Percentiles rank a stretch among this genome's conserved stretches.
These are phyloP conservation scores for Bhutanitis thaidina DNA, from an alignment of 2,888 invertebrate genomes.

Conservation along the genomic window DNA sequence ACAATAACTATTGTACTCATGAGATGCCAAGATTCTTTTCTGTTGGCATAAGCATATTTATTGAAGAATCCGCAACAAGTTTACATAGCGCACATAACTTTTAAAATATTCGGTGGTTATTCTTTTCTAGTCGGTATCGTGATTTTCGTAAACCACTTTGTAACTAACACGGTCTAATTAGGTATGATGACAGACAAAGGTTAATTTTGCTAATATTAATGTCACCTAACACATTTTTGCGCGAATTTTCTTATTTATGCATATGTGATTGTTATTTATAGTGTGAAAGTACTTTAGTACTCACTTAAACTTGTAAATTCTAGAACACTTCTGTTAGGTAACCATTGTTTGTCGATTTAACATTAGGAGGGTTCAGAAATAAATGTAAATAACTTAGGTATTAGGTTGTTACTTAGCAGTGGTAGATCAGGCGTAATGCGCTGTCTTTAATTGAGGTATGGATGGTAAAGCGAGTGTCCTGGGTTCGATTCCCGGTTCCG, in stretches of 20 bases:
- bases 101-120: background rate
- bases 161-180: background rate
- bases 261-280: too few species aligned
- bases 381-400: too few species aligned
- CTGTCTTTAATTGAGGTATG: too few species aligned
- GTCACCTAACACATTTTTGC: background rate
- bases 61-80: conserved; percentile 1
- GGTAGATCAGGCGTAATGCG: too few species aligned
- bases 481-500: too few species aligned
- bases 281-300: too few species aligned
- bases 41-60: background rate
- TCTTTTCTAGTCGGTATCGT: conserved; percentile 1
- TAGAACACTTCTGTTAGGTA: conserved; percentile 32
- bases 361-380: too few species aligned
- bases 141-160: conserved; percentile 1
- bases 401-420: too few species aligned
- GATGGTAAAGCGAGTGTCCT: too few species aligned
- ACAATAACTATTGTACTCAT: conserved; percentile 6
- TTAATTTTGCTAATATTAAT: conserved; percentile 1
- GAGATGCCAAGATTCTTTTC: conserved; percentile 14
- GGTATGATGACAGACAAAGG: background rate
- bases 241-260: too few species aligned
- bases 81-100: background rate
- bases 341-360: too few species aligned
- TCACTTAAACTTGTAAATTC: conserved; percentile 38